Conservation (phyloP, 2,888 invertebrate species). For the Hecatera dysodea region DNA sequence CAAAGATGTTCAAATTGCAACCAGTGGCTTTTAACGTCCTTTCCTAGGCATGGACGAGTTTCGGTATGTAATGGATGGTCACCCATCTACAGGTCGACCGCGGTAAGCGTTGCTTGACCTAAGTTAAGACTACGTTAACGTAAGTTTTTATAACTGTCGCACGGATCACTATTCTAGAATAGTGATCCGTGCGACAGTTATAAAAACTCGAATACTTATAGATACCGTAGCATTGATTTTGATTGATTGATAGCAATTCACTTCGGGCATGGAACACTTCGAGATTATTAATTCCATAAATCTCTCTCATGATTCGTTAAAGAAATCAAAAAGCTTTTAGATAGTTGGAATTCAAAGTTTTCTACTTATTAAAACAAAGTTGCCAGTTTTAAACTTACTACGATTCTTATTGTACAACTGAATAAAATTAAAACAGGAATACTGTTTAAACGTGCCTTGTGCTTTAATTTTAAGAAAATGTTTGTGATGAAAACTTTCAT, state of each 20-base stretch:
- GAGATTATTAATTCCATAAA: constrained; percentile 24
- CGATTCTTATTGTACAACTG: constrained; percentile 7
- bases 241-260: constrained; percentile 33
- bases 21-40: too few relatives aligned
- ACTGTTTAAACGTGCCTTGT: constrained; percentile 21
- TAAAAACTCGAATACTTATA: too few relatives aligned
- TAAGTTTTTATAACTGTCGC: not conserved
- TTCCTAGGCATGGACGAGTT: too few relatives aligned
- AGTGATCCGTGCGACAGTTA: not conserved
- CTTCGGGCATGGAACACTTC: not conserved
- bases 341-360: constrained; percentile 38
- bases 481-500: constrained; percentile 13
- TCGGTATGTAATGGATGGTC: too few relatives aligned
- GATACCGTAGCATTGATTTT: not conserved
- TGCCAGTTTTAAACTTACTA: constrained; percentile 14
- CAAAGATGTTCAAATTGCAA: too few relatives aligned
- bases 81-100: too few relatives aligned
- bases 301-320: constrained; percentile 29
- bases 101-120: too few relatives aligned
- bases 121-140: too few relatives aligned
- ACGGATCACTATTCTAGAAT: too few relatives aligned
- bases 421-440: constrained; percentile 39
- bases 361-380: constrained; percentile 38
- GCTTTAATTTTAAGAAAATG: constrained; percentile 7
- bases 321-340: constrained; percentile 57